phyloP scores from a whole-genome alignment of 2,888 invertebrate genomes.

The Corythucha ciliata region DNA sequence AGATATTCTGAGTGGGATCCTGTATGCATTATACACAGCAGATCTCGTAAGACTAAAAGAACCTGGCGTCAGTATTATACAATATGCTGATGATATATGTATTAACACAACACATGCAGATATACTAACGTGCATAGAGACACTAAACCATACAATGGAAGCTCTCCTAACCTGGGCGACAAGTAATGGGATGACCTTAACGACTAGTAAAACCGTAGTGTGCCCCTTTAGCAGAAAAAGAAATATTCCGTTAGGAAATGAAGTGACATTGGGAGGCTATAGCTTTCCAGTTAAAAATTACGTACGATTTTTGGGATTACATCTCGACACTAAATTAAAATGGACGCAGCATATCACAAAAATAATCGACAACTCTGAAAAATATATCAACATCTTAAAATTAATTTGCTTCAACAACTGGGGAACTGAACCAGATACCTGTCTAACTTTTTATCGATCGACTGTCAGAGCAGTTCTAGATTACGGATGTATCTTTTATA shows the following conservation, averaged over 20 bases:
- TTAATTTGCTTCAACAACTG: too few species aligned
- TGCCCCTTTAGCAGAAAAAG: neutral
- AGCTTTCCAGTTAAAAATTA: too few species aligned
- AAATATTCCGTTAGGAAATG: neutral
- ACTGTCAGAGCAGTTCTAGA: too few species aligned
- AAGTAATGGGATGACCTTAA: too few species aligned
- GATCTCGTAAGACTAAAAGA: neutral
- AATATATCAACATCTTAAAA: too few species aligned
- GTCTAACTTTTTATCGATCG: neutral
- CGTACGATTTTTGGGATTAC: too few species aligned
- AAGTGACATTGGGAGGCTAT: too few species aligned
- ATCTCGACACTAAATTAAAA: too few species aligned
- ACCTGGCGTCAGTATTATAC: neutral
- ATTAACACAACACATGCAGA: too few species aligned
- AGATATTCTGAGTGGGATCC: neutral
- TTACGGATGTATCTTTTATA: conserved; percentile 7
- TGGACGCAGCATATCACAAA: too few species aligned
- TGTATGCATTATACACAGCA: neutral
- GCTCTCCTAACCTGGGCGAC: neutral
- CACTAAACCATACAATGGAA: neutral
- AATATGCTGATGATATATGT: conserved; percentile 5
- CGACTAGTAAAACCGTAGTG: neutral
- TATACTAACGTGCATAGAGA: too few species aligned
- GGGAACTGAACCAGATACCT: conserved; percentile 2
- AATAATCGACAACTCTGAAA: too few species aligned